A percentile compares a stretch with the other conserved stretches of the same genome.
These are phyloP conservation scores for Coreoperca whiteheadi DNA, from an alignment of 2,113 vertebrate genomes.

Conservation along the genomic window DNA sequence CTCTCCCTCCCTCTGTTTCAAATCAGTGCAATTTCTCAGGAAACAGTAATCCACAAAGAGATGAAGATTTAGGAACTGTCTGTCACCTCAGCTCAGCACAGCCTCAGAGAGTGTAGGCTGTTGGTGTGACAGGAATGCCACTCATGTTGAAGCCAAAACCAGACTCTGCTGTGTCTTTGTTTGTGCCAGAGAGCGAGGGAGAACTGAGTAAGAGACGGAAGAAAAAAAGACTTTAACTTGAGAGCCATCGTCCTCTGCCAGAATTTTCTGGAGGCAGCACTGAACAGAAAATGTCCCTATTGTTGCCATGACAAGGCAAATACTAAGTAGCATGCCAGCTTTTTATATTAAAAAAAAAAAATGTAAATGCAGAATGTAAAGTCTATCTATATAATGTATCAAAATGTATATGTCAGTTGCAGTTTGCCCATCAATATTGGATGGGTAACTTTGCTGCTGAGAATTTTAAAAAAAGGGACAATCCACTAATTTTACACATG, in stretches of 20 bases:
- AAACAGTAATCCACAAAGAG: constrained; percentile 31
- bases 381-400: too few relatives aligned
- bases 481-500: too few relatives aligned
- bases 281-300: neutral
- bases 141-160: neutral
- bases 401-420: too few relatives aligned
- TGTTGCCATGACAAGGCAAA: too few relatives aligned
- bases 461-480: too few relatives aligned
- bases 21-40: constrained; percentile 20
- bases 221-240: neutral
- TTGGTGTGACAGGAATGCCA: constrained; percentile 29
- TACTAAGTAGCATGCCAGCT: too few relatives aligned
- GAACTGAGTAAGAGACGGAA: neutral
- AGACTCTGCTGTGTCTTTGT: constrained; percentile 2
- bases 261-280: neutral
- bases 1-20: neutral
- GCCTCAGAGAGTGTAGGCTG: neutral
- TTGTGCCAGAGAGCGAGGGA: neutral
- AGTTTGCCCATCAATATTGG: too few relatives aligned
- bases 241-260: neutral
- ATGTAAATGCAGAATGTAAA: too few relatives aligned
- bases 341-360: too few relatives aligned
- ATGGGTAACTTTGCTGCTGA: too few relatives aligned
- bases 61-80: constrained; percentile 7
- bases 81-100: constrained; percentile 11